These are phyloP conservation scores for Fundulus diaphanus DNA, from an alignment of 2,797 vertebrate species.

Conservation along the genomic window DNA sequence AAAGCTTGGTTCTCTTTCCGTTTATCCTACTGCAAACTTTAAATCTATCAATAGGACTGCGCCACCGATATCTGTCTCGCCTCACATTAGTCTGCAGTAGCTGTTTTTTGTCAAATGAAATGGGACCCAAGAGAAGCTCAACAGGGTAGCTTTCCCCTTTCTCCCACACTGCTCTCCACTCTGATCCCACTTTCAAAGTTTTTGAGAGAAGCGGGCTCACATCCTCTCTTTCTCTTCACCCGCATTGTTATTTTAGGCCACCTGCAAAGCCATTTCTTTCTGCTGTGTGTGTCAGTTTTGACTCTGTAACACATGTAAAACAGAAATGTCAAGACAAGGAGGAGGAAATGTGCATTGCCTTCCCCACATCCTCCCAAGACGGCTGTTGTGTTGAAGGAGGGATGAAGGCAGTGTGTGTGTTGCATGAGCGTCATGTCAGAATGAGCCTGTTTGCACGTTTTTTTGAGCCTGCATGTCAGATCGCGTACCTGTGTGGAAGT, in stretches of 20 bases:
- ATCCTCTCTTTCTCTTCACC: conserved; percentile 70
- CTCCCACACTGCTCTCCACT: conserved; percentile 29
- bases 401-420: conserved; percentile 58
- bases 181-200: conserved; percentile 39
- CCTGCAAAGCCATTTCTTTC: conserved; percentile 74
- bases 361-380: conserved; percentile 82
- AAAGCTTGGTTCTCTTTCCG: conserved; percentile 29
- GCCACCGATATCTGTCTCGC: conserved; percentile 49
- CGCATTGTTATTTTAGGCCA: conserved; percentile 78
- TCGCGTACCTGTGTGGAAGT: conserved; percentile 41
- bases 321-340: conserved; percentile 59
- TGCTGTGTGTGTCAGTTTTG: conserved; percentile 43
- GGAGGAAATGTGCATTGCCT: conserved; percentile 76
- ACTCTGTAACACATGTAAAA: conserved; percentile 50
- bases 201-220: conserved; percentile 47
- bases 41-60: conserved; percentile 32
- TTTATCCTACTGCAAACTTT: conserved; percentile 41
- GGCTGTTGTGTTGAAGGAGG: conserved; percentile 69
- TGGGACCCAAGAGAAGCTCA: conserved; percentile 59
- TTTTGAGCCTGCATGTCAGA: conserved; percentile 53
- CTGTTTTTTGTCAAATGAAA: conserved; percentile 75
- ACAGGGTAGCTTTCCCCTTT: conserved; percentile 45
- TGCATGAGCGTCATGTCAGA: conserved; percentile 53
- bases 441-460: conserved; percentile 50
- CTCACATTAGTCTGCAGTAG: conserved; percentile 23